These are phyloP conservation scores for Zaprionus ornatus DNA, from an alignment of 1,140 invertebrate genomes.

Conservation along the genomic window DNA sequence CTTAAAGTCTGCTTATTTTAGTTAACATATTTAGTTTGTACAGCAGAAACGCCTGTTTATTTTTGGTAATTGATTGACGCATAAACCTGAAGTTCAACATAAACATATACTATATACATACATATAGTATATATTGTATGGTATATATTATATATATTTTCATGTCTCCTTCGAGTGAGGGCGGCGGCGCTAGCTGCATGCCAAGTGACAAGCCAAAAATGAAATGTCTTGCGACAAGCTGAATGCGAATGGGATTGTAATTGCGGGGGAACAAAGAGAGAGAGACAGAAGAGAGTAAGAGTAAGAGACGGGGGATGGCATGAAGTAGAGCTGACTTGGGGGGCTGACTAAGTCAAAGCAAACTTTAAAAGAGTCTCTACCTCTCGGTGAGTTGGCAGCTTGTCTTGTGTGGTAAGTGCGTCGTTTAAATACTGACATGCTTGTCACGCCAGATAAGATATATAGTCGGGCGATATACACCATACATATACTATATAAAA, in stretches of 20 bases:
- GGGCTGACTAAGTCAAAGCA: not conserved
- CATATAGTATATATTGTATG: not conserved
- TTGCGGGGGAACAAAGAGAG: not conserved
- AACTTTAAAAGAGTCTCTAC: not conserved
- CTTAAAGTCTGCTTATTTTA: not conserved
- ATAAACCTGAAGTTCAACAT: conserved; percentile 35
- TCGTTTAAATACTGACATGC: conserved; percentile 73
- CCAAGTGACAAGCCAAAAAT: conserved; percentile 27
- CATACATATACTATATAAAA: conserved; percentile 27
- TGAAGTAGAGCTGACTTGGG: not conserved
- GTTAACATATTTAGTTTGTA: not conserved
- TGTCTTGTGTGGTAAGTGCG: conserved; percentile 53
- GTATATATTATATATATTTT: conserved; percentile 17
- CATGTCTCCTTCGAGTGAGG: conserved; percentile 19
- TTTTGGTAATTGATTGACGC: conserved; percentile 50
- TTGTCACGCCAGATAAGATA: conserved; percentile 60
- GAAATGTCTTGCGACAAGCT: conserved; percentile 13
- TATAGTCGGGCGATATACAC: conserved; percentile 31
- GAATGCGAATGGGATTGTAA: conserved; percentile 18
- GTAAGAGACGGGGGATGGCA: not conserved
- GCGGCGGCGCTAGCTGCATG: conserved; percentile 30
- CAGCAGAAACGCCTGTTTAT: conserved; percentile 15
- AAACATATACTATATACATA: conserved; percentile 9
- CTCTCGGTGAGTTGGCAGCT: conserved; percentile 16
- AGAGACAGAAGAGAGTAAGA: not conserved